Conservation (phyloP, 1,140 invertebrate genomes). For the Bactericera cockerelli region DNA sequence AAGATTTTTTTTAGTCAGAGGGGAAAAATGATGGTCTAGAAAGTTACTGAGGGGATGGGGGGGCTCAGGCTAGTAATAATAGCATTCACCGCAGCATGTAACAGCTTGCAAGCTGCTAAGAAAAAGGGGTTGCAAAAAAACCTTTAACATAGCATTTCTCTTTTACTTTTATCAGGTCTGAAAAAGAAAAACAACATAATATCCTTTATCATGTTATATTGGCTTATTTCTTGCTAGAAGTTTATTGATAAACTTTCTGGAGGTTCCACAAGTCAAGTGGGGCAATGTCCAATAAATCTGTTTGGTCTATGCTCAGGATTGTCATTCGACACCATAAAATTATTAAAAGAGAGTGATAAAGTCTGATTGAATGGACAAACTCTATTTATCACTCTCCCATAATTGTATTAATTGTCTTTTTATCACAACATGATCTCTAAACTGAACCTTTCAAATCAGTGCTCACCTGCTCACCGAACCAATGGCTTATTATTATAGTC, state of each 20-base stretch:
- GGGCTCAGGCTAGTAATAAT: slow-evolving; percentile 1
- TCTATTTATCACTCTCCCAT: too few relatives aligned
- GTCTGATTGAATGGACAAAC: too few relatives aligned
- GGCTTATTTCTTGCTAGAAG: neutral
- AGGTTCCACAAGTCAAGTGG: too few relatives aligned
- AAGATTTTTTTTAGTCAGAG: neutral
- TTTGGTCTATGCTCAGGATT: too few relatives aligned
- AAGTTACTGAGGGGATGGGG: neutral
- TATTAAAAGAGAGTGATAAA: too few relatives aligned
- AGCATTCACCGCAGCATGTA: slow-evolving; percentile 9
- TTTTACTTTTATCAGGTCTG: slow-evolving; percentile 8
- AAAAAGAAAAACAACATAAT: neutral
- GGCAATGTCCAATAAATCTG: too few relatives aligned
- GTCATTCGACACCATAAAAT: too few relatives aligned
- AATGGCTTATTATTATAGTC: too few relatives aligned
- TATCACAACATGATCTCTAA: too few relatives aligned
- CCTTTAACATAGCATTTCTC: slow-evolving; percentile 8
- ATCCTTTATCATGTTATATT: neutral
- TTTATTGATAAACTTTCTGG: slow-evolving; percentile 7
- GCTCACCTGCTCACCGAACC: too few relatives aligned
- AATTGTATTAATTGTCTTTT: too few relatives aligned
- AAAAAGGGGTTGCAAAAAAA: slow-evolving; percentile 5
- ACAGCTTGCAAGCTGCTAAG: slow-evolving; percentile 6
- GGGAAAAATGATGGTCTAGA: neutral
- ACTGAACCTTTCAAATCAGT: too few relatives aligned